phyloP scores from a whole-genome alignment of 2,888 invertebrate species.

The Caenorhabditis becei region DNA sequence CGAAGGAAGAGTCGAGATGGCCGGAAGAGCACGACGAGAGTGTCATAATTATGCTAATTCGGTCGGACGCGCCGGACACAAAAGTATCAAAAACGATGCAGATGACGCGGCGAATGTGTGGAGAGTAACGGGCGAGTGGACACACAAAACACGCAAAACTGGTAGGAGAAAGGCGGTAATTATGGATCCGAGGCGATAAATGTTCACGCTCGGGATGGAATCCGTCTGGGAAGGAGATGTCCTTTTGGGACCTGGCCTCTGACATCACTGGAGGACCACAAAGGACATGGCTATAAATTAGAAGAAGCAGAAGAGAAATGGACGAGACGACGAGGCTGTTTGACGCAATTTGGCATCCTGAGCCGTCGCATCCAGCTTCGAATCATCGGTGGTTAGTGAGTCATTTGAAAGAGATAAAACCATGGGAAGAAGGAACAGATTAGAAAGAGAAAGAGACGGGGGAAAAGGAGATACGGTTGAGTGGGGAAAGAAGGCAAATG shows the following conservation, averaged over 20 bases:
- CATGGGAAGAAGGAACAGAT: conserved; percentile 9
- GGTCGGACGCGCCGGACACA: conserved; percentile 2
- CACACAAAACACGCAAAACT: conserved; percentile 17
- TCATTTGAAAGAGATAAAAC: neutral
- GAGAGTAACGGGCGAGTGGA: conserved; percentile 23
- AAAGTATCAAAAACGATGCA: conserved; percentile 26
- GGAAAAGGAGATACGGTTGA: neutral
- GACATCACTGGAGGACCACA: neutral
- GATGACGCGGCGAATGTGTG: conserved; percentile 15
- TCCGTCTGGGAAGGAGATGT: neutral
- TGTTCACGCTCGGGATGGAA: neutral
- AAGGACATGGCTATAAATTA: conserved; percentile 18
- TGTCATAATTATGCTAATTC: conserved; percentile 39
- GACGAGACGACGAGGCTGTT: neutral
- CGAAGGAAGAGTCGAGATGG: neutral
- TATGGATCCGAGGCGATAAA: conserved; percentile 10
- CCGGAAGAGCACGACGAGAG: conserved; percentile 1
- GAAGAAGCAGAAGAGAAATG: neutral
- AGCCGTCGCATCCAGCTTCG: neutral
- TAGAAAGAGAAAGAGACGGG: neutral
- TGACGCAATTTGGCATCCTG: conserved; percentile 17
- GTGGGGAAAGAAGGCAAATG: conserved; percentile 12
- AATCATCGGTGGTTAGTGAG: conserved; percentile 6
- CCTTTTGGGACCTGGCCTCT: neutral
- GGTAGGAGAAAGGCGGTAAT: conserved; percentile 21